phyloP scores from a whole-genome alignment of 2,113 vertebrate genomes.

The Hydropotes inermis region DNA sequence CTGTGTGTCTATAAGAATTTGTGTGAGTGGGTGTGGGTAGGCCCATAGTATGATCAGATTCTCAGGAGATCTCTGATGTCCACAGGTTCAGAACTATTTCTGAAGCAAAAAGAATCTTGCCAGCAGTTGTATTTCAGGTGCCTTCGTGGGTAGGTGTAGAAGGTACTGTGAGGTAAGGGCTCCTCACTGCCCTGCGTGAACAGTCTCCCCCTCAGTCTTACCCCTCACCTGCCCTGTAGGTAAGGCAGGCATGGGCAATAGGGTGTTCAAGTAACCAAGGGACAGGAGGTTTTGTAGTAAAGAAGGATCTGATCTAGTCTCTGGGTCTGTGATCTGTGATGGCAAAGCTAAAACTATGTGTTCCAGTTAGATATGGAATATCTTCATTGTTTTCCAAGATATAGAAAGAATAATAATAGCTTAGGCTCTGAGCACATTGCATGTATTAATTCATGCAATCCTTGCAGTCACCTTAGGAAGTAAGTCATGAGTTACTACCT shows the following conservation, averaged over 20 bases:
- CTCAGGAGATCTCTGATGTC: neutral
- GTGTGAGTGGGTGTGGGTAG: neutral
- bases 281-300: neutral
- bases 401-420: neutral
- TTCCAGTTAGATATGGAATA: neutral
- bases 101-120: neutral
- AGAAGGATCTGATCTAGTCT: neutral
- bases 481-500: neutral
- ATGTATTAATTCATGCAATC: neutral
- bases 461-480: neutral
- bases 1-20: neutral
- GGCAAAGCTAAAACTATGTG: neutral
- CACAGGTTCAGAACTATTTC: neutral
- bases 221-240: neutral
- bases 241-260: neutral
- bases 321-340: neutral
- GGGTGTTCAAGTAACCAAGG: neutral
- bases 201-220: neutral
- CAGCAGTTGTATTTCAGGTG: neutral
- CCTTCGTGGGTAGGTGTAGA: neutral
- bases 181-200: too few relatives aligned
- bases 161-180: neutral
- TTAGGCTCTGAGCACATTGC: neutral
- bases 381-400: neutral
- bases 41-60: neutral